Percentiles rank a stretch among this genome's conserved stretches.
Conservation (phyloP, 2,888 invertebrate species). For the Hipparchia sbordonii region DNA sequence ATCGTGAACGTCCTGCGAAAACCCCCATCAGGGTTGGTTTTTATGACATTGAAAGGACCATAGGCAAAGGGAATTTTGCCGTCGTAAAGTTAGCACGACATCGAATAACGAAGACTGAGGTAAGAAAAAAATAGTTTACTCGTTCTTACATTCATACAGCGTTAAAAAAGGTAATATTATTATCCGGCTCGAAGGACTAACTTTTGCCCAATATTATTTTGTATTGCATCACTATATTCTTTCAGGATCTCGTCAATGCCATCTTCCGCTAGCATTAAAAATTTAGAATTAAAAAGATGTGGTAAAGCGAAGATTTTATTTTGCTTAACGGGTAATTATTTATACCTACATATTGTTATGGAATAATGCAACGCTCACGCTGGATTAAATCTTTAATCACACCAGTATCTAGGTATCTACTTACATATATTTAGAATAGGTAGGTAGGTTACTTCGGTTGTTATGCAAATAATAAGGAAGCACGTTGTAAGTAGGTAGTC, state of each 20-base stretch:
- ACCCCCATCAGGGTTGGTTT: constrained; percentile 95
- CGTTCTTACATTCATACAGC: background rate
- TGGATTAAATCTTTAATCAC: too few species aligned
- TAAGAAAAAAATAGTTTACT: constrained; percentile 68
- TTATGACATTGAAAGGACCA: constrained; percentile 98
- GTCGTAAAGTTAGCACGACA: constrained; percentile 99
- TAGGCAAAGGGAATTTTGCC: constrained; percentile 99
- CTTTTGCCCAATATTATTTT: background rate
- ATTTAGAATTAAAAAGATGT: too few species aligned
- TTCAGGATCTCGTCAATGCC: background rate
- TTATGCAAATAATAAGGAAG: too few species aligned
- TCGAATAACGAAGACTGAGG: constrained; percentile 99
- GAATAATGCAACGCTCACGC: too few species aligned
- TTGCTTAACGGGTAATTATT: too few species aligned
- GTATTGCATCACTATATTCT: background rate
- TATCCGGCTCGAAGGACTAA: constrained; percentile 32
- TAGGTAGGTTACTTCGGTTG: too few species aligned
- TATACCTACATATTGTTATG: too few species aligned
- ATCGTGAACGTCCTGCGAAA: constrained; percentile 82
- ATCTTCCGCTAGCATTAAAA: background rate
- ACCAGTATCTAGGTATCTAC: too few species aligned
- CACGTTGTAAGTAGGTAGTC: too few species aligned
- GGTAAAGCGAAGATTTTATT: too few species aligned
- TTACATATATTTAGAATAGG: too few species aligned
- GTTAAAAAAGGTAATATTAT: background rate